Percentiles rank a stretch among this genome's conserved stretches.
Conservation (phyloP, 2,113 vertebrate species). For the Urocitellus parryii region DNA sequence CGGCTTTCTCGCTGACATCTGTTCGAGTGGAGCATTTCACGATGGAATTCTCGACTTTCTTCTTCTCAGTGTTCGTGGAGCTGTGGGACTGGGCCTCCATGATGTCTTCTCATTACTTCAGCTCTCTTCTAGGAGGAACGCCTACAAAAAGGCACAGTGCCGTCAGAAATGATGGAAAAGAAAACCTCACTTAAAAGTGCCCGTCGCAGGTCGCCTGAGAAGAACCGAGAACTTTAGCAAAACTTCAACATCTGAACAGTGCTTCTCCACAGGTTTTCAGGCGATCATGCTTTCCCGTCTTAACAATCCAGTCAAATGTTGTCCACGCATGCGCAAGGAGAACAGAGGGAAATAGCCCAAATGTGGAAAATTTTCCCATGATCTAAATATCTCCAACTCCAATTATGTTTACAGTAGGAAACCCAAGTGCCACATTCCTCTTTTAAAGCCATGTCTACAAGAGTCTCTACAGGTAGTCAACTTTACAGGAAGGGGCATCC, state of each 20-base stretch:
- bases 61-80: constrained; percentile 95
- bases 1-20: constrained; percentile 99
- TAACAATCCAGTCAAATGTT: constrained; percentile 34
- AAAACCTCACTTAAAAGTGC: constrained; percentile 36
- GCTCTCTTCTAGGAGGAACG: constrained; percentile 88
- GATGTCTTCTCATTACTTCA: constrained; percentile 96
- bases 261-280: constrained; percentile 61
- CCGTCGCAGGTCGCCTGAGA: constrained; percentile 55
- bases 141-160: constrained; percentile 85
- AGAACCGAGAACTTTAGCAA: constrained; percentile 59
- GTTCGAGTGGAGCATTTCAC: constrained; percentile 93
- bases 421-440: not conserved
- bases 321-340: not conserved
- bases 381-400: constrained; percentile 30
- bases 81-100: constrained; percentile 99
- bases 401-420: not conserved
- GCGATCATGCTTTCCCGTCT: constrained; percentile 62
- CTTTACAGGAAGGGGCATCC: not conserved
- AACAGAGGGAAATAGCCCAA: not conserved
- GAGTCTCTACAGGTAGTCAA: not conserved
- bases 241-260: constrained; percentile 56
- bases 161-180: constrained; percentile 35
- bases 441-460: not conserved
- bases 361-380: not conserved
- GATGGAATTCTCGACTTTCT: constrained; percentile 97